phyloP scores from a whole-genome alignment of 2,797 vertebrate species.

The Borostomias antarcticus region DNA sequence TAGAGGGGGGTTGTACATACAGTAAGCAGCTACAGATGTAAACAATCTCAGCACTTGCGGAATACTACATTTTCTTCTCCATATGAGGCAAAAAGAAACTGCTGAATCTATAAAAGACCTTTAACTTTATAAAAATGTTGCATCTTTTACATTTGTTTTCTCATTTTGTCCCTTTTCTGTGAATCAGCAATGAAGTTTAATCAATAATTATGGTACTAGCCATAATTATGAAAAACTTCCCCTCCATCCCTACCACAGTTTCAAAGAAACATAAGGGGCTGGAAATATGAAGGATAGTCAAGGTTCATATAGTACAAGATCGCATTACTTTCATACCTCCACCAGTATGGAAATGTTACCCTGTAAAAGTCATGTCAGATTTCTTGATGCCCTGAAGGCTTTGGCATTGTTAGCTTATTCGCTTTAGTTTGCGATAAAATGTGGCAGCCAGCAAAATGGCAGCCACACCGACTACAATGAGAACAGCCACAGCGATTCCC shows the following conservation, averaged over 20 bases:
- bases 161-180: too few relatives aligned
- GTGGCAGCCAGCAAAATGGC: slow-evolving; percentile 52
- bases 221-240: too few relatives aligned
- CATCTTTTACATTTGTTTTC: too few relatives aligned
- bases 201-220: too few relatives aligned
- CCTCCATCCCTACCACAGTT: too few relatives aligned
- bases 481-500: slow-evolving; percentile 64
- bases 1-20: slow-evolving; percentile 14
- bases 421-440: slow-evolving; percentile 57
- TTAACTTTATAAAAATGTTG: too few relatives aligned
- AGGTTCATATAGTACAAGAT: slow-evolving; percentile 34
- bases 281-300: not conserved
- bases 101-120: too few relatives aligned
- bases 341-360: slow-evolving; percentile 43
- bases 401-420: slow-evolving; percentile 43
- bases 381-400: slow-evolving; percentile 22
- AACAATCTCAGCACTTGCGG: slow-evolving; percentile 17
- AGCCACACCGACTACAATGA: slow-evolving; percentile 52
- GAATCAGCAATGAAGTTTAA: too few relatives aligned
- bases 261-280: slow-evolving; percentile 13
- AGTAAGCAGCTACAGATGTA: slow-evolving; percentile 1
- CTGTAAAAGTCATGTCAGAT: slow-evolving; percentile 37
- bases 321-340: slow-evolving; percentile 51
- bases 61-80: too few relatives aligned
- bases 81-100: too few relatives aligned